A percentile compares a stretch with the other conserved stretches of the same genome.
Conservation (phyloP, 1,140 invertebrate species). For the Drosophila burlai region DNA sequence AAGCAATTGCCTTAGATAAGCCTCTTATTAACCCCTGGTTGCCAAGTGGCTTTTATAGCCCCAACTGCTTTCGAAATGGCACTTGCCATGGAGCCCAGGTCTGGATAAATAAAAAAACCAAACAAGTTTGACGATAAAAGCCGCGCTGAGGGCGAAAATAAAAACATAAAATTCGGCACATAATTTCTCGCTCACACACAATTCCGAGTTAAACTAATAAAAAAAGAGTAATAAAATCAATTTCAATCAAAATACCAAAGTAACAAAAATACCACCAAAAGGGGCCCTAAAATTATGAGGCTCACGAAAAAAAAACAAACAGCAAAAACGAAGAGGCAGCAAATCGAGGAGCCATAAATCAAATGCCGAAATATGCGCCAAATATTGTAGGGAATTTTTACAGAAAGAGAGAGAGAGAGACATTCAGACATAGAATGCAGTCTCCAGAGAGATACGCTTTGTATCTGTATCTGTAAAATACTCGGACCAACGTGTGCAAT, state of each 20-base stretch:
- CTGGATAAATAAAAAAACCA: conserved; percentile 7
- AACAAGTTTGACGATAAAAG: conserved; percentile 41
- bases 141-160: conserved; percentile 51
- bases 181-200: conserved; percentile 52
- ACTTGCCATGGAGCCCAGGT: conserved; percentile 23
- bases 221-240: conserved; percentile 72
- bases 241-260: conserved; percentile 68
- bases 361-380: conserved; percentile 65
- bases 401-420: neutral
- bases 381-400: conserved; percentile 37
- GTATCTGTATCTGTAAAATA: conserved; percentile 41
- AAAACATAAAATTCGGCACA: conserved; percentile 65
- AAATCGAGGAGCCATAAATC: conserved; percentile 64
- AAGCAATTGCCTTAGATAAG: conserved; percentile 9
- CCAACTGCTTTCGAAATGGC: conserved; percentile 32
- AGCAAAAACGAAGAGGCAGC: conserved; percentile 15
- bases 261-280: conserved; percentile 49
- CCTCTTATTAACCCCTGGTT: conserved; percentile 28
- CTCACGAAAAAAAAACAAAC: conserved; percentile 3
- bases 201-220: conserved; percentile 52
- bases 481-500: conserved; percentile 41
- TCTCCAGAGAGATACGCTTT: conserved; percentile 2
- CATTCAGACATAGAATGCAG: conserved; percentile 31
- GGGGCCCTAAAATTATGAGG: conserved; percentile 54
- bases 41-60: conserved; percentile 18